phyloP scores from a whole-genome alignment of 2,888 invertebrate genomes.

The Rambutsinella grinnellia region DNA sequence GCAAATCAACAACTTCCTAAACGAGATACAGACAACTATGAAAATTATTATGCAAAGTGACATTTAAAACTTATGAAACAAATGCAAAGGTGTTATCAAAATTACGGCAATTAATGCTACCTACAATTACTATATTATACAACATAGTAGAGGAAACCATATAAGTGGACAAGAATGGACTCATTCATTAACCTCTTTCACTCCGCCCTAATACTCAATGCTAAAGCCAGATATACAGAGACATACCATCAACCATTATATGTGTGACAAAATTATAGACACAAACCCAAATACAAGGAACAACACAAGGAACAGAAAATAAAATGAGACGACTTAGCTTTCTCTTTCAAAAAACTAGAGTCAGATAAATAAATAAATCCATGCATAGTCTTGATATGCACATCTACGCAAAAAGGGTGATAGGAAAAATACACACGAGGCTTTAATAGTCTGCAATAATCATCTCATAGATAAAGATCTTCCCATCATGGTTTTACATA shows the following conservation, averaged over 20 bases:
- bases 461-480: conserved; percentile 55
- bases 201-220: background rate
- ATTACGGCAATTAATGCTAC: background rate
- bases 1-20: conserved; percentile 34
- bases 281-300: conserved; percentile 29
- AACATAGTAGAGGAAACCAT: background rate
- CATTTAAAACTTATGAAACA: conserved; percentile 21
- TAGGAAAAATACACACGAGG: conserved; percentile 61
- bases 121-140: background rate
- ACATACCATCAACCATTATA: conserved; percentile 20
- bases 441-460: conserved; percentile 60
- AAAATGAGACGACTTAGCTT: background rate
- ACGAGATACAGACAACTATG: conserved; percentile 32
- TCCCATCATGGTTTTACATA: conserved; percentile 58
- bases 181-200: background rate
- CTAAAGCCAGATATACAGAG: conserved; percentile 25
- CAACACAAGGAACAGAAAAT: conserved; percentile 21
- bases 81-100: conserved; percentile 34
- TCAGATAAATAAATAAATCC: conserved; percentile 43
- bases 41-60: conserved; percentile 39
- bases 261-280: conserved; percentile 30
- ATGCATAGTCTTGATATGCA: conserved; percentile 43
- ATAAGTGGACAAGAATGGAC: conserved; percentile 14
- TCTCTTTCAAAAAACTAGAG: no score
- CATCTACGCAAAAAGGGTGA: conserved; percentile 56